phyloP scores from a whole-genome alignment of 2,113 vertebrate species.

The Toxostoma redivivum region DNA sequence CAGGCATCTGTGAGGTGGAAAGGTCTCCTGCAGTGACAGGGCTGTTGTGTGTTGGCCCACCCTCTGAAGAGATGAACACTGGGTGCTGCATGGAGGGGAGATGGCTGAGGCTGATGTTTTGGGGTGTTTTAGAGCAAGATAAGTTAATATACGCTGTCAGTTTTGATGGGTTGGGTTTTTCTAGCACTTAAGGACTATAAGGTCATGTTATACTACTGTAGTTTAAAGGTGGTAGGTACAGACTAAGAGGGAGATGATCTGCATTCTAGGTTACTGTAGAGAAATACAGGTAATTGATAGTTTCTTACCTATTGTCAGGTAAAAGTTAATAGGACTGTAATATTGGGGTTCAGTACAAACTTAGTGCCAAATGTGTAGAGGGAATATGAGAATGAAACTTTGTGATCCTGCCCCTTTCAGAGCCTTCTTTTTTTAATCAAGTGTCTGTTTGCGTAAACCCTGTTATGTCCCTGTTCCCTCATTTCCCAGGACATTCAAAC shows the following conservation, averaged over 20 bases:
- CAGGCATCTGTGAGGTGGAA: background rate
- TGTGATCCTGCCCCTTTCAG: background rate
- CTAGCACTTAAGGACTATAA: background rate
- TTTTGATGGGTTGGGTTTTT: background rate
- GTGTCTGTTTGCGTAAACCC: background rate
- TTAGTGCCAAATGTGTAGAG: background rate
- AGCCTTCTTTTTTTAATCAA: background rate
- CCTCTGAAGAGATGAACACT: background rate
- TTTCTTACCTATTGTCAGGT: background rate
- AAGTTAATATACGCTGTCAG: background rate
- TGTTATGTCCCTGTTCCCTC: rapidly evolving
- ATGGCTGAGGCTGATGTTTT: background rate
- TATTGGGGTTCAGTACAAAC: background rate
- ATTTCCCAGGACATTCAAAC: background rate
- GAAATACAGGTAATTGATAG: background rate
- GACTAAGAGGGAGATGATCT: background rate
- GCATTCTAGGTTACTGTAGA: background rate
- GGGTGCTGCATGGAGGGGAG: background rate
- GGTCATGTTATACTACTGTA: background rate
- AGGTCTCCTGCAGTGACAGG: background rate
- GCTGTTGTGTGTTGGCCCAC: background rate
- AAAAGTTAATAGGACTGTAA: background rate
- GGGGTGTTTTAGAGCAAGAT: background rate
- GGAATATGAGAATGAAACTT: background rate
- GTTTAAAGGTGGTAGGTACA: background rate